Conservation (phyloP, 1,140 invertebrate genomes). For the Tetranychus urticae region DNA sequence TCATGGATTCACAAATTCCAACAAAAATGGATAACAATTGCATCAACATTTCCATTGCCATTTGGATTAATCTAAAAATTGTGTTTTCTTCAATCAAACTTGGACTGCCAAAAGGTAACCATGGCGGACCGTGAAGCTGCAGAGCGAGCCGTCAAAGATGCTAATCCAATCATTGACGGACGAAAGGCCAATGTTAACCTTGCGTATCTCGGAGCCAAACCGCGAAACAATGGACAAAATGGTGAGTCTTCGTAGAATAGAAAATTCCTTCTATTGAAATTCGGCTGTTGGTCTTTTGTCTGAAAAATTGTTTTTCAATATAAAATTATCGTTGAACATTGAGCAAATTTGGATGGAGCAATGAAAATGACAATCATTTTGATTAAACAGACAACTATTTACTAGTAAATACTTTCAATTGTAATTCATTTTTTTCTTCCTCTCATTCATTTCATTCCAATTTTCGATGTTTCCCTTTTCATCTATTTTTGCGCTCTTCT, state of each 20-base stretch:
- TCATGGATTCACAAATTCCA: no score
- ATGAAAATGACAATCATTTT: not conserved
- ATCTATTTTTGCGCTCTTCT: not conserved
- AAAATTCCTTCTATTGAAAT: not conserved
- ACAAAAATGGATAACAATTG: no score
- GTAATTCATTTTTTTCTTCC: not conserved
- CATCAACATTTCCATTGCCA: not conserved
- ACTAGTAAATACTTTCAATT: not conserved
- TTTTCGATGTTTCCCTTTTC: not conserved
- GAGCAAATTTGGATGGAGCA: not conserved
- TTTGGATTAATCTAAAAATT: no score
- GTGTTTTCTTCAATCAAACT: no score
- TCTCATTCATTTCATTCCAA: not conserved
- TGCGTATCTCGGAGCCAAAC: slow-evolving; percentile 87
- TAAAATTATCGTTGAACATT: not conserved
- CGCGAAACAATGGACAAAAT: slow-evolving; percentile 54
- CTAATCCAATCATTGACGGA: slow-evolving; percentile 94
- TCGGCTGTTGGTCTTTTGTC: not conserved
- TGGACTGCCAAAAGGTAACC: slow-evolving; percentile 49
- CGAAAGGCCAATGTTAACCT: slow-evolving; percentile 95
- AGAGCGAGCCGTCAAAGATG: slow-evolving; percentile 85
- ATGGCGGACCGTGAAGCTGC: slow-evolving; percentile 81
- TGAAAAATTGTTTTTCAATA: not conserved
- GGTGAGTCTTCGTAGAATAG: slow-evolving; percentile 25
- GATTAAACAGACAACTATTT: not conserved